Base-by-base conservation (phyloP, 2,113 vertebrate genomes). In the Notothenia rossii region DNA sequence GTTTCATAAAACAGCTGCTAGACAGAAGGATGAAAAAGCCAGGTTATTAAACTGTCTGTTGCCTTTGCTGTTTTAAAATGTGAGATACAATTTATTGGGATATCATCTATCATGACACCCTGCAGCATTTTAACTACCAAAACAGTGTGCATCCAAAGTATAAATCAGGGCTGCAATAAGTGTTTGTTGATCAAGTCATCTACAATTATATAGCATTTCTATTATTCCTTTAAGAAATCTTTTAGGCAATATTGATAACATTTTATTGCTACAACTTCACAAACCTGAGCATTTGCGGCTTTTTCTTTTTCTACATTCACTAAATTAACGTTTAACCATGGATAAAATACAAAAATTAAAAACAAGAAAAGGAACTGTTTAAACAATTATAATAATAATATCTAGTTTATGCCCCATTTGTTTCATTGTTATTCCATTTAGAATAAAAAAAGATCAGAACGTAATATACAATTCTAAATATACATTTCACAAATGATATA, bases 11-110 rank as follows among this genome's bases (percentile, higher is more conserved):
- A 62, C 51, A 85, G 65, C 72, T 75, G 69, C 72, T 11, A 25
- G 25, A 82, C 67, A 82, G 72, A 82, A 73, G 72, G 46, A 54
- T 12, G 36, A 54, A 72, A 67, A 22, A 18, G 15, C 12, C 46
- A 33, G 10, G 8, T 36, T 53, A 43, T 85, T 43, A 58, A 69
- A 72, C 46, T 70, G 54, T 65, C 10, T 48, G 5, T 25, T 72
- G 4, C 11, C 25, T 18, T 50, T 15, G 14, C 18, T 70, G 56
- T 55, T 55, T 85, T 3, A 64, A 45, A 70, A 60, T 65, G 36
- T 51, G 3, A 25, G n/a, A 55, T 22, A 4, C 4, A 29, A 18
- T 62, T 55, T 25, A 66, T 20, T 17, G 33, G 10, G 59, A 22
- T 64, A 72, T 11, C 25, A 58, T 45, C 53, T 15, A 5, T 51